Evolutionary conservation across 2,797 vertebrate species (phyloP).

Genomic region (Clarias platycephalus): DNA sequence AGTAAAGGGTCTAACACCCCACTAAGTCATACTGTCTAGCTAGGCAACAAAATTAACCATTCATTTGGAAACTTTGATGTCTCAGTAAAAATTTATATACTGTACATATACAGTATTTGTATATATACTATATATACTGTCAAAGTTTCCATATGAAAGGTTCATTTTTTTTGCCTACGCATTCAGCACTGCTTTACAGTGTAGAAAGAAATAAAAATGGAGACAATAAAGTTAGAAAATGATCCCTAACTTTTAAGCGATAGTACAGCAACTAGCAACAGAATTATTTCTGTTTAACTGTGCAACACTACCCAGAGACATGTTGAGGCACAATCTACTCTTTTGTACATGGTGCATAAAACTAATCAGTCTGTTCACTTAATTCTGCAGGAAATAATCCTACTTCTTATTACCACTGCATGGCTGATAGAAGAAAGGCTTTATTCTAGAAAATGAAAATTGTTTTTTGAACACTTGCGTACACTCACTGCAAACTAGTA

Average conservation of each 20-base stretch:
- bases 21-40: background rate
- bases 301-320: background rate
- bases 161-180: no score
- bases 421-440: background rate
- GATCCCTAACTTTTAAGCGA: no score
- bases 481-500: background rate
- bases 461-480: slow-evolving; percentile 6
- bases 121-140: no score
- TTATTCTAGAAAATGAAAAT: slow-evolving; percentile 3
- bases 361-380: slow-evolving; percentile 2
- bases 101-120: no score
- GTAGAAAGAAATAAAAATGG: no score
- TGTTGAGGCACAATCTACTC: background rate
- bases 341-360: background rate
- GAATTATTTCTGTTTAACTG: background rate
- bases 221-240: no score
- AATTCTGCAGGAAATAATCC: slow-evolving; percentile 8
- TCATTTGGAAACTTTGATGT: no score
- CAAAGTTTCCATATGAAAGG: no score
- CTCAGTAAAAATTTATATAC: no score
- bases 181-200: no score
- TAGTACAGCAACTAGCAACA: no score
- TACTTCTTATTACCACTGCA: slow-evolving; percentile 5
- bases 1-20: background rate
- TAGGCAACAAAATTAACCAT: background rate